Evolutionary conservation across 2,113 vertebrate genomes (phyloP).

Genomic region (Corynorhinus townsendii): DNA sequence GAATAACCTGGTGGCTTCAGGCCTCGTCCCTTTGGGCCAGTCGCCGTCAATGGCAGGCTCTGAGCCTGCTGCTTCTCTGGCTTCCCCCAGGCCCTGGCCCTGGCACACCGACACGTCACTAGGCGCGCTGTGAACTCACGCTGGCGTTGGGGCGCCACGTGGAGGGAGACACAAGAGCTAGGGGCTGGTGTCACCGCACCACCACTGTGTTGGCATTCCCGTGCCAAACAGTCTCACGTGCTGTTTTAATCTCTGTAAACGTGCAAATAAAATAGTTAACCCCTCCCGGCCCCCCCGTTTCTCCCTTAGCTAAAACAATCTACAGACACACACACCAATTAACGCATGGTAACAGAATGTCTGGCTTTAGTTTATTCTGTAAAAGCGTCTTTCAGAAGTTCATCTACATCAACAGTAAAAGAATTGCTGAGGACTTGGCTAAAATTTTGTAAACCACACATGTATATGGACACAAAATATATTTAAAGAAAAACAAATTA

Average conservation of each 20-base stretch:
- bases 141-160: too few relatives aligned
- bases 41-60: neutral
- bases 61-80: neutral
- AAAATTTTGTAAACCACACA: neutral
- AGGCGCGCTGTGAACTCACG: too few relatives aligned
- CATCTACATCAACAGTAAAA: neutral
- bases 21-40: neutral
- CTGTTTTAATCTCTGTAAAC: neutral
- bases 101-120: neutral
- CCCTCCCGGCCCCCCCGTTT: neutral
- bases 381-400: conserved; percentile 14
- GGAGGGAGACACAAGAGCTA: neutral
- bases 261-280: neutral
- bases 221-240: neutral
- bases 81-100: neutral
- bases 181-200: neutral
- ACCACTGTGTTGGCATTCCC: neutral
- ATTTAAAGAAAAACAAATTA: neutral
- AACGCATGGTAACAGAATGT: neutral
- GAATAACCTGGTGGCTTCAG: neutral
- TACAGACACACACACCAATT: neutral
- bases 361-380: neutral
- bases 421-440: neutral
- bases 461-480: too few relatives aligned
- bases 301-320: neutral